A percentile compares a stretch with the other conserved stretches of the same genome.
Conservation (phyloP, 2,888 invertebrate genomes). For the Bombyx huttoni region DNA sequence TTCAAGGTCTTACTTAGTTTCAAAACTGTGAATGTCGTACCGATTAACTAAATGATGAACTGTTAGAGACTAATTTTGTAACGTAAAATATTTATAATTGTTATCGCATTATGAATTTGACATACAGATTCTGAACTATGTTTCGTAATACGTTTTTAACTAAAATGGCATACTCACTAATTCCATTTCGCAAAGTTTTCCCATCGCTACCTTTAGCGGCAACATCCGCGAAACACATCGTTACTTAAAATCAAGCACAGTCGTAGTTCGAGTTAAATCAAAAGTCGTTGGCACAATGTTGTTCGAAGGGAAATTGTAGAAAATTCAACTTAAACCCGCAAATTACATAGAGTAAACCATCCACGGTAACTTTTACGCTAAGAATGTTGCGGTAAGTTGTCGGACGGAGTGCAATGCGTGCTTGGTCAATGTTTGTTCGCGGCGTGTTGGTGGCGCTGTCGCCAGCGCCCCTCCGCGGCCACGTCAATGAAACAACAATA, state of each 20-base stretch:
- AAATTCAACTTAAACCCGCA: constrained; percentile 58
- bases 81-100: too few species aligned
- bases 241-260: constrained; percentile 20
- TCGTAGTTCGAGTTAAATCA: constrained; percentile 37
- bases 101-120: too few species aligned
- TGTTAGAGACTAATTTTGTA: not conserved
- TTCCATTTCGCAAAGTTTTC: constrained; percentile 40
- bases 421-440: constrained; percentile 64
- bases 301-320: constrained; percentile 37
- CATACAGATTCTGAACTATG: not conserved
- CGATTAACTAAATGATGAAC: not conserved
- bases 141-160: constrained; percentile 12
- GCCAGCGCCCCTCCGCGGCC: constrained; percentile 40
- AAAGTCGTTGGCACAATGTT: constrained; percentile 47
- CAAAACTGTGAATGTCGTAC: not conserved
- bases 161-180: constrained; percentile 44
- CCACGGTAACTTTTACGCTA: constrained; percentile 70
- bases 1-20: constrained; percentile 4
- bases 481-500: constrained; percentile 20
- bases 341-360: constrained; percentile 71
- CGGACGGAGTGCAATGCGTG: constrained; percentile 49
- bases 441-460: constrained; percentile 38
- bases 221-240: constrained; percentile 41
- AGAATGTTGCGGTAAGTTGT: constrained; percentile 69
- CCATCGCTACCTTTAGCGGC: constrained; percentile 30